These are phyloP conservation scores for Lithophane semibrunnea DNA, from an alignment of 2,888 invertebrate species.

Conservation along the genomic window DNA sequence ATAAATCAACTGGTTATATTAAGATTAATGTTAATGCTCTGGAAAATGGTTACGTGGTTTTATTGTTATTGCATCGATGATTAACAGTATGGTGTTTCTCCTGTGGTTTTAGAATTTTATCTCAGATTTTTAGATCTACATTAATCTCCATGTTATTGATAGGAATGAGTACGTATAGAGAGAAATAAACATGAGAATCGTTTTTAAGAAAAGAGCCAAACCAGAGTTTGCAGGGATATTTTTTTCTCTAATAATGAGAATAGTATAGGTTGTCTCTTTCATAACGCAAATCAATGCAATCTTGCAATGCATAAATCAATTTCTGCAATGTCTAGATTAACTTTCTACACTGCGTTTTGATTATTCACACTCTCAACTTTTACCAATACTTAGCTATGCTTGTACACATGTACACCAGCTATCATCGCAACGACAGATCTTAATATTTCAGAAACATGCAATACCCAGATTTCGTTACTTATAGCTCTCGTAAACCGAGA, in stretches of 20 bases:
- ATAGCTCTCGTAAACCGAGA: slow-evolving; percentile 55
- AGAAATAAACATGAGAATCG: background rate
- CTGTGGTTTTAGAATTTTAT: slow-evolving; percentile 6
- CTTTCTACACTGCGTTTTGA: slow-evolving; percentile 32
- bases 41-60: slow-evolving; percentile 34
- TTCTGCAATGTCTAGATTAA: slow-evolving; percentile 14
- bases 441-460: slow-evolving; percentile 54
- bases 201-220: background rate
- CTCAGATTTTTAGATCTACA: too few species aligned
- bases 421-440: slow-evolving; percentile 23
- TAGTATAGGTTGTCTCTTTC: background rate
- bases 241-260: background rate
- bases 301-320: background rate
- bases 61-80: slow-evolving; percentile 32
- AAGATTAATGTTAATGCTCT: slow-evolving; percentile 51
- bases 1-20: slow-evolving; percentile 58
- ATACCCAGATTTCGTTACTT: slow-evolving; percentile 53
- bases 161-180: background rate
- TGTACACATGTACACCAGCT: background rate
- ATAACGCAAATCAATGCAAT: background rate
- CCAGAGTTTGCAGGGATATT: background rate
- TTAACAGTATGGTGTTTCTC: slow-evolving; percentile 7
- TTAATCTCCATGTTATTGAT: background rate
- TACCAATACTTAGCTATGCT: slow-evolving; percentile 32
- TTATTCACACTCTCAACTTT: slow-evolving; percentile 29